Base-by-base conservation (phyloP, 2,888 invertebrate species). In the Chrysolina oricalcia region DNA sequence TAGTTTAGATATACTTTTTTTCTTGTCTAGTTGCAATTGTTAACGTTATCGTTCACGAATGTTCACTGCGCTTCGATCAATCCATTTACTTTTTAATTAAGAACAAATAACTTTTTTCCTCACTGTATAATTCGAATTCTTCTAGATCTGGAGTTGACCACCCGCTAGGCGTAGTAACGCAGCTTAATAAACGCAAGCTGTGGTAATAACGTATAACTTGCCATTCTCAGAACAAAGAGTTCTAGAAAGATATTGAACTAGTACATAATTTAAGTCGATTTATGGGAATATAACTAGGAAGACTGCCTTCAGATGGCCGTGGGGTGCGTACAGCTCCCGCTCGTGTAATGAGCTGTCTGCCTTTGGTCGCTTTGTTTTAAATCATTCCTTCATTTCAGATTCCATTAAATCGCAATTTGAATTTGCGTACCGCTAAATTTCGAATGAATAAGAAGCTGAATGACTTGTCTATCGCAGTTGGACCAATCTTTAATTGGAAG, bases 321-420 rank as follows among this genome's bases (percentile, higher is more conserved):
- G 15, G 68, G 56, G 56, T 68, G 68, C 56, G 40, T 68, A 67
- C 50, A 67, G 19, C 68, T 41, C 43, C 64, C 35, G 59, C 76
- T 68, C 64, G 23, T 78, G 75, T 82, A 82, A 82, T 80, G 78
- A 82, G 79, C 81, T 82, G 81, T 81, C 80, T 78, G 77, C 73
- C 78, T 67, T 72, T 76, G 78, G 75, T 67, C 73, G 78, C 80
- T 75, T 81, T 81, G 79, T 79, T 82, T 82, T 82, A 82, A 82
- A 82, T 81, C 81, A 82, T 79, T 82, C 80, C 78, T 80, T 80
- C 81, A 81, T 82, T 81, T 80, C 77, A 73, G 78, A 80, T 82
- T 81, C 80, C 81, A 81, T 82, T 82, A 81, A 80, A 80, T 77
- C 80, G 79, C 78, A 81, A 81, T 81, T 80, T 81, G 78, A 79